phyloP scores from a whole-genome alignment of 1,140 invertebrate genomes.

The Homarus americanus region DNA sequence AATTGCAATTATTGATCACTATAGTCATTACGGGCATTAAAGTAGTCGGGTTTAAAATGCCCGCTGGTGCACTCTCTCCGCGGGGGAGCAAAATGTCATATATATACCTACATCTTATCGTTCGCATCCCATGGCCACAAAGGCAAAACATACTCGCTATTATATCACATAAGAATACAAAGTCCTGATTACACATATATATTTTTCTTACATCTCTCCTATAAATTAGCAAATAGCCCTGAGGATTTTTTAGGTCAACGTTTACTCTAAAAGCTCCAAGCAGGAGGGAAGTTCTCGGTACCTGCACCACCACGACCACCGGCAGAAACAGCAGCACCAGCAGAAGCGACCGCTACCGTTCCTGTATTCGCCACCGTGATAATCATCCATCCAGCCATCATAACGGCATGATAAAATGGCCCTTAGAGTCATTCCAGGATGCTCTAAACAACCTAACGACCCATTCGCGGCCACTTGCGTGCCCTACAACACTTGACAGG shows the following conservation, averaged over 20 bases:
- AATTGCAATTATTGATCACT: neutral
- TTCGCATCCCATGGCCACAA: neutral
- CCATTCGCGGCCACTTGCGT: constrained; percentile 72
- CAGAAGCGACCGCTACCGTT: constrained; percentile 5
- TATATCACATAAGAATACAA: neutral
- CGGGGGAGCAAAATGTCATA: neutral
- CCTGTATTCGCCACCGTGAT: constrained; percentile 41
- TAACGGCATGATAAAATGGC: constrained; percentile 69
- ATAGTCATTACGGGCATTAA: neutral
- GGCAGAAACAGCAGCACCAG: constrained; percentile 7
- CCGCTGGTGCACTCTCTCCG: neutral
- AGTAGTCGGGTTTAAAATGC: neutral
- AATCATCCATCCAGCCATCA: constrained; percentile 66
- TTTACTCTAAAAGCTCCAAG: no score
- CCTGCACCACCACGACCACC: neutral
- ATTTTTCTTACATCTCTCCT: neutral
- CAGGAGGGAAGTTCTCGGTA: no score
- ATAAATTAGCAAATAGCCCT: neutral
- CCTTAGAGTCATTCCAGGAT: constrained; percentile 67
- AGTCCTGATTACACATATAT: neutral
- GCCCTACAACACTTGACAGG: constrained; percentile 66
- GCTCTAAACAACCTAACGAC: constrained; percentile 71
- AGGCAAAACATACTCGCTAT: neutral
- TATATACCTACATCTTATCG: neutral
- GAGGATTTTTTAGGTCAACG: no score